Conservation (phyloP, 2,797 vertebrate species). For the Sarcophilus harrisii region DNA sequence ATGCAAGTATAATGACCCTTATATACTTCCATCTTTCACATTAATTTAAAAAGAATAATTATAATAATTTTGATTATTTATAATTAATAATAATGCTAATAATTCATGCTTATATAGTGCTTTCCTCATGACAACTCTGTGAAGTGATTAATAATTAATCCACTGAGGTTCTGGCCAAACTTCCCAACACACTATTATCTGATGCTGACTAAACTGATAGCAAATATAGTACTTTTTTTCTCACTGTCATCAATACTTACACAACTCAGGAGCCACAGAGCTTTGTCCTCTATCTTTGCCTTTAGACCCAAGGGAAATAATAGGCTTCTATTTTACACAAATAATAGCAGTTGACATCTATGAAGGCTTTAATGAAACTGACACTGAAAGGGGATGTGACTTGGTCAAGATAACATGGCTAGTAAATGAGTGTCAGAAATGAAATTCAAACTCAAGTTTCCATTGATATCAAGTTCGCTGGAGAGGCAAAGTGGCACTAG, state of each 20-base stretch:
- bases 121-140: not conserved
- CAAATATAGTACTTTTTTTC: not conserved
- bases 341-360: not conserved
- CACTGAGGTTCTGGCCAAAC: slow-evolving; percentile 45
- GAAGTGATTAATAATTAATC: not conserved
- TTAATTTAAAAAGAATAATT: not conserved
- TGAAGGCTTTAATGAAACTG: not conserved
- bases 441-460: not conserved
- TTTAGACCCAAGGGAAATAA: not conserved
- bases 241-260: not conserved
- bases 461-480: not conserved
- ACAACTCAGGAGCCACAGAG: not conserved
- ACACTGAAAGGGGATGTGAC: not conserved
- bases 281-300: not conserved
- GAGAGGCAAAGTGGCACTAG: not conserved
- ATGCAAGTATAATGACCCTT: not conserved
- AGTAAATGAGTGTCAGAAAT: not conserved
- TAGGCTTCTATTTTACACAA: too few relatives aligned
- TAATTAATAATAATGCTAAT: not conserved
- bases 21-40: slow-evolving; percentile 34
- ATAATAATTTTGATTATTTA: not conserved
- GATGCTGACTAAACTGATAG: slow-evolving; percentile 12
- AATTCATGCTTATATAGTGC: not conserved
- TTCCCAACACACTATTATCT: slow-evolving; percentile 16
- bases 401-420: not conserved